Evolutionary conservation across 1,140 invertebrate species (phyloP).

Genomic region (Hetaerina americana): DNA sequence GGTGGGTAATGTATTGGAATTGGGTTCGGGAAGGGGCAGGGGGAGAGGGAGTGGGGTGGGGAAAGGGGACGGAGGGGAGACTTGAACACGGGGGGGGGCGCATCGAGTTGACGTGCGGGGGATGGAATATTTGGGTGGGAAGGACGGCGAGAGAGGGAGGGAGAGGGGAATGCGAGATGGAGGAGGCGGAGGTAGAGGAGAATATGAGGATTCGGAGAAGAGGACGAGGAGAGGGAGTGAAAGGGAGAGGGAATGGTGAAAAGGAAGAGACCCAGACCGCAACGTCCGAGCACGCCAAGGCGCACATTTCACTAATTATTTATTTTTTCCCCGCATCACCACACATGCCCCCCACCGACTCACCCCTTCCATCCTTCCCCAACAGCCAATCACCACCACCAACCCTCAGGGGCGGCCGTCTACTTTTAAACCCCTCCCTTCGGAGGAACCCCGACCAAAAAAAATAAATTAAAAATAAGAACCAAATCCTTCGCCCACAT

Average conservation of each 20-base stretch:
- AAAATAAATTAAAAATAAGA: not conserved
- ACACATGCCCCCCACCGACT: constrained; percentile 18
- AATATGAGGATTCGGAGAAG: constrained; percentile 16
- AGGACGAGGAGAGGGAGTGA: constrained; percentile 11
- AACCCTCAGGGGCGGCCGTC: too few relatives aligned
- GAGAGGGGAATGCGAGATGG: constrained; percentile 14
- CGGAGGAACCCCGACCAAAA: not conserved
- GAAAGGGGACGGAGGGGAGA: too few relatives aligned
- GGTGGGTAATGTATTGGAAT: not conserved
- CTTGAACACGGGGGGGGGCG: too few relatives aligned
- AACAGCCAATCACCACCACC: too few relatives aligned
- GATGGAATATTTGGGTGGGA: too few relatives aligned
- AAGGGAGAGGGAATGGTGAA: constrained; percentile 10
- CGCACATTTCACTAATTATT: not conserved
- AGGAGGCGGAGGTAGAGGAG: constrained; percentile 11
- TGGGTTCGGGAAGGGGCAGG: constrained; percentile 16
- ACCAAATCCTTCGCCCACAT: not conserved
- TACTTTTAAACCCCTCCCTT: too few relatives aligned
- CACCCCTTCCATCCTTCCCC: too few relatives aligned
- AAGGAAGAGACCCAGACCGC: constrained; percentile 23
- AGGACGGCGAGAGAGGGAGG: too few relatives aligned
- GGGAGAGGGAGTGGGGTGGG: constrained; percentile 11
- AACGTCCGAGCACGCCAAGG: constrained; percentile 30
- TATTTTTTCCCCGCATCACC: constrained; percentile 17
- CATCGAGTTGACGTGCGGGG: too few relatives aligned